These are phyloP conservation scores for Amphimedon queenslandica DNA, from an alignment of 37 sponge, comb jelly and placozoan genomes.

Conservation along the genomic window DNA sequence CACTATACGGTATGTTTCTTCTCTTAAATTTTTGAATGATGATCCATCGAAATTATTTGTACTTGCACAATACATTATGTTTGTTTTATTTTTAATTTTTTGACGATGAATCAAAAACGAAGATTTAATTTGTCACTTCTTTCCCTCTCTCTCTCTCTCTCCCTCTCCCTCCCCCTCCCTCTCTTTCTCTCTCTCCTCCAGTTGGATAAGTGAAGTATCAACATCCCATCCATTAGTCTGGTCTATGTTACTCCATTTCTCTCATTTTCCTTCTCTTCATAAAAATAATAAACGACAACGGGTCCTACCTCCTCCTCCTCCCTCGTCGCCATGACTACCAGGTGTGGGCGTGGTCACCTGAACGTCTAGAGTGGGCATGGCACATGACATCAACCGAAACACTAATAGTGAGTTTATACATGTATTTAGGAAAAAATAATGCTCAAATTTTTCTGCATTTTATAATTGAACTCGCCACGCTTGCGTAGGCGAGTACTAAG, in stretches of 20 bases:
- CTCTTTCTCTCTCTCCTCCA: not conserved
- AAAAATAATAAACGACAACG: too few species aligned
- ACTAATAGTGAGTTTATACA: too few species aligned
- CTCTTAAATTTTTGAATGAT: too few species aligned
- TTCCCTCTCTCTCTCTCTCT: too few species aligned
- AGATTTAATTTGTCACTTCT: too few species aligned
- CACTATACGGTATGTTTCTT: too few species aligned
- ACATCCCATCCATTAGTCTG: slow-evolving; percentile 66
- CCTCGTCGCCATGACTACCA: not conserved
- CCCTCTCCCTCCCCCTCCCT: too few species aligned
- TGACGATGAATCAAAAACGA: slow-evolving; percentile 74
- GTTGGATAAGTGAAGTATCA: slow-evolving; percentile 80
- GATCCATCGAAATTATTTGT: too few species aligned
- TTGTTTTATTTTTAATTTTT: slow-evolving; percentile 21
- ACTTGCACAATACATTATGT: too few species aligned
- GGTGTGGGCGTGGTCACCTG: not conserved
- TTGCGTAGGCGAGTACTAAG: too few species aligned
- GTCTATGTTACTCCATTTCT: slow-evolving; percentile 59
- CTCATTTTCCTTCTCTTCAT: slow-evolving; percentile 12
- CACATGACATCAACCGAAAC: too few species aligned
- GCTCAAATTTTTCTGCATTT: not conserved
- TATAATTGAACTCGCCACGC: not conserved
- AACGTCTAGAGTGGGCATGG: not conserved
- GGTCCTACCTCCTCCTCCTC: too few species aligned
- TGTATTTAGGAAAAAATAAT: not conserved